phyloP scores from a whole-genome alignment of 2,797 vertebrate genomes.

The Saxicola maurus region DNA sequence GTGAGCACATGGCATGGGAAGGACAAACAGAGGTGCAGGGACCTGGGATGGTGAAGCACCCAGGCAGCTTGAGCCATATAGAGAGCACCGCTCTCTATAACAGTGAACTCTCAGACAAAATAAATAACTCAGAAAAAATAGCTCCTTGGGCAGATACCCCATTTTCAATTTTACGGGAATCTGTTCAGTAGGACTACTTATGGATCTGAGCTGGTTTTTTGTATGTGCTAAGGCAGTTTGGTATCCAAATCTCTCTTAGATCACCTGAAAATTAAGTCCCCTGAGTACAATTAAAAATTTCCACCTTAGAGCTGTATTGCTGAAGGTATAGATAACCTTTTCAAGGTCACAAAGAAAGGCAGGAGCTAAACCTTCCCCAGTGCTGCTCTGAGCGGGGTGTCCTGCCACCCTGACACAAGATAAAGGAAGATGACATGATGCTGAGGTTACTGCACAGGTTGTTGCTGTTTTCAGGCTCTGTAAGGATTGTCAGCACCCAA shows the following conservation, averaged over 20 bases:
- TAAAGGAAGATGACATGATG: not conserved
- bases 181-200: not conserved
- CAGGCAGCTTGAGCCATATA: not conserved
- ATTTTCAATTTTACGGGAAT: not conserved
- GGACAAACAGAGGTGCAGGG: not conserved
- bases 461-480: not conserved
- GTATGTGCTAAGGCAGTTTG: not conserved
- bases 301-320: not conserved
- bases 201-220: not conserved
- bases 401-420: not conserved
- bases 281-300: not conserved
- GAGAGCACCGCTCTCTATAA: not conserved
- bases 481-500: not conserved
- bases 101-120: not conserved
- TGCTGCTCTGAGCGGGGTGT: not conserved
- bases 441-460: not conserved
- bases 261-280: not conserved
- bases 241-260: not conserved
- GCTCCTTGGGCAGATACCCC: not conserved
- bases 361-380: not conserved
- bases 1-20: rapidly evolving
- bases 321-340: not conserved
- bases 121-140: not conserved
- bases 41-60: not conserved
- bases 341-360: not conserved